Evolutionary conservation across 2,888 invertebrate species (phyloP), one percentile per base, ranked within the genome.

Genomic region (Drosophila recens): DNA sequence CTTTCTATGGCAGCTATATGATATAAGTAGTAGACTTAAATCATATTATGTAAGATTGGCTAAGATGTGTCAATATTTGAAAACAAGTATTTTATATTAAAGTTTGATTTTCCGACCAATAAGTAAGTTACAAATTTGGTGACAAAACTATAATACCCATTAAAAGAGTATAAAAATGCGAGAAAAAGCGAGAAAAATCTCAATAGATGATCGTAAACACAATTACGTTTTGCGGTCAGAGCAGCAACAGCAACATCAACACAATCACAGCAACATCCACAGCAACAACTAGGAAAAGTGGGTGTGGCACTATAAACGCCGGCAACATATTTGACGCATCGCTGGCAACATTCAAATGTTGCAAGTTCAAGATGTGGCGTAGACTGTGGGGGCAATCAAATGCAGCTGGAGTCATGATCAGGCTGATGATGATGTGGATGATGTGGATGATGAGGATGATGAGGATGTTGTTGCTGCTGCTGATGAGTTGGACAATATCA

Each of bases 151-250:
- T 13, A n/a, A 38, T 38, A n/a, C 8, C n/a, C 8, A 1, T 8
- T n/a, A 6, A 6, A 38, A 38, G 38, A 6, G 38, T 38, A 38
- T 38, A 36, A 36, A 59, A 34, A 53, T 23, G n/a, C 30, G 36
- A 57, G 13, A 33, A 53, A 34, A 58, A 61, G 13, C 20, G n/a
- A 36, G 15, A 40, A 27, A 15, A 87, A 87, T 88, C 88, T 67
- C 88, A 79, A 89, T 85, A 84, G 84, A 70, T 89, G 84, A 84
- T 84, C 88, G 73, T 82, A 85, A 84, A 87, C 88, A 87, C 79
- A 89, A 82, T 84, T 84, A 79, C 63, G 66, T 70, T 77, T 75
- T 81, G 74, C 79, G 75, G 67, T 71, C 71, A 65, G 66, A 75
- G 75, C 48, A 75, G 49, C 46, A 54, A 52, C 65, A 38, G 46